Evolutionary conservation across 1,140 invertebrate genomes (phyloP).

Genomic region (Phocides pigmalion): DNA sequence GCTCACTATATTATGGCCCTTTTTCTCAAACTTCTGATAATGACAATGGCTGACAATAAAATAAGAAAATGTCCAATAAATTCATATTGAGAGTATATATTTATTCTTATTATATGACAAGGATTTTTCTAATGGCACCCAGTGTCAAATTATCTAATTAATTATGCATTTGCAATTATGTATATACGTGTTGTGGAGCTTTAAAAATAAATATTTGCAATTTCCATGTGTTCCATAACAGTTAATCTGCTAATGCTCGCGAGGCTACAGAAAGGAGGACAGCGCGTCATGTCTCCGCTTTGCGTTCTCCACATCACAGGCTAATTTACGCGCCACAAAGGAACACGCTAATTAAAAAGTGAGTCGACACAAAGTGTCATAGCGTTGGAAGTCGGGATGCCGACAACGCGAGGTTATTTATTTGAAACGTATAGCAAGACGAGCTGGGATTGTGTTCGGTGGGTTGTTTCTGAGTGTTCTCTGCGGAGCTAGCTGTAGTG

Average conservation of each 20-base stretch:
- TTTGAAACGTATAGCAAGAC: conserved; percentile 27
- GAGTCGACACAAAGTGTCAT: conserved; percentile 44
- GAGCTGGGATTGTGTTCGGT: conserved; percentile 5
- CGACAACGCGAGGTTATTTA: conserved; percentile 41
- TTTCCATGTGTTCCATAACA: background rate
- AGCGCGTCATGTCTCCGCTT: conserved; percentile 35
- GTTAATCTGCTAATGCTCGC: conserved; percentile 46
- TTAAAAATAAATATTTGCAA: background rate
- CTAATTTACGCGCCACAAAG: conserved; percentile 49
- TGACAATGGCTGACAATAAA: no score
- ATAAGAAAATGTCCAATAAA: no score
- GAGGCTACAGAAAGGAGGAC: conserved; percentile 40
- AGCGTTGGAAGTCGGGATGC: conserved; percentile 12
- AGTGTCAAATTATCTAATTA: no score
- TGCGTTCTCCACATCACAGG: conserved; percentile 45
- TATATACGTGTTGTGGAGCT: no score
- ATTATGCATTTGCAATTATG: no score
- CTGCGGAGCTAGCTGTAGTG: background rate
- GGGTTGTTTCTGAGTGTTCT: background rate
- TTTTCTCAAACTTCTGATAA: no score
- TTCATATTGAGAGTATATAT: no score
- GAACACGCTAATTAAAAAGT: conserved; percentile 51
- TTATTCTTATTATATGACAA: no score
- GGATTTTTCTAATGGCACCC: no score
- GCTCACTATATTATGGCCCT: no score